Percentiles rank a stretch among this genome's conserved stretches.
Conservation (phyloP, 2,888 invertebrate genomes). For the Drosophila birchii region DNA sequence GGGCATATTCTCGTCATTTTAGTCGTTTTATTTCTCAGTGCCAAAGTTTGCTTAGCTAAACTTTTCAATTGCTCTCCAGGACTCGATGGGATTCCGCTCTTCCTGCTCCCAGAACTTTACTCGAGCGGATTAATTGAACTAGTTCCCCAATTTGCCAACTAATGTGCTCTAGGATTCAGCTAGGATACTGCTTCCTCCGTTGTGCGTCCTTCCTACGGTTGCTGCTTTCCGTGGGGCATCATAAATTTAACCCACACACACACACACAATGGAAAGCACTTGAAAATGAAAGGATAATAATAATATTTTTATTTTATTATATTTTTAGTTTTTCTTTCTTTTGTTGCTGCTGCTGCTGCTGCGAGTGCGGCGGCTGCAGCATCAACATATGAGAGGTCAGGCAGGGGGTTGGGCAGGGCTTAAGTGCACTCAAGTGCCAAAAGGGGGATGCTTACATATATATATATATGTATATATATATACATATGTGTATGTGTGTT, state of each 20-base stretch:
- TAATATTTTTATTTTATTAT: slow-evolving; percentile 52
- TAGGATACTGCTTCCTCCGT: slow-evolving; percentile 10
- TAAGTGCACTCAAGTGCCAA: slow-evolving; percentile 47
- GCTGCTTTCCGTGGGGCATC: slow-evolving; percentile 11
- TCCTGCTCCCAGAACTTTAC: slow-evolving; percentile 13
- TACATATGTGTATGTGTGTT: not conserved
- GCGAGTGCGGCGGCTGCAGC: slow-evolving; percentile 7
- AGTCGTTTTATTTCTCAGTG: slow-evolving; percentile 6
- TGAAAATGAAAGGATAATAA: slow-evolving; percentile 56
- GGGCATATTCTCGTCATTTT: not conserved
- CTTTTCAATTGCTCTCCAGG: slow-evolving; percentile 36
- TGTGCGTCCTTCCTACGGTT: too few relatives aligned
- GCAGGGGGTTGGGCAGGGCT: slow-evolving; percentile 24
- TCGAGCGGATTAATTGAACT: slow-evolving; percentile 46
- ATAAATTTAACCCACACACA: slow-evolving; percentile 13
- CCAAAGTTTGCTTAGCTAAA: slow-evolving; percentile 13
- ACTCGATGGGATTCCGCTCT: slow-evolving; percentile 18
- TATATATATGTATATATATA: not conserved
- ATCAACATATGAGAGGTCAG: slow-evolving; percentile 36
- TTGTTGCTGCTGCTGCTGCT: not conserved
- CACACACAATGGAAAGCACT: slow-evolving; percentile 58
- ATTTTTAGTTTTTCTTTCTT: slow-evolving; percentile 37
- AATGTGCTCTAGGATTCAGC: slow-evolving; percentile 32
- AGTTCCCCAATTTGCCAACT: slow-evolving; percentile 49
- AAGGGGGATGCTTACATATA: slow-evolving; percentile 11